phyloP scores from a whole-genome alignment of 2,113 vertebrate genomes.

The Tragulus kanchil region DNA sequence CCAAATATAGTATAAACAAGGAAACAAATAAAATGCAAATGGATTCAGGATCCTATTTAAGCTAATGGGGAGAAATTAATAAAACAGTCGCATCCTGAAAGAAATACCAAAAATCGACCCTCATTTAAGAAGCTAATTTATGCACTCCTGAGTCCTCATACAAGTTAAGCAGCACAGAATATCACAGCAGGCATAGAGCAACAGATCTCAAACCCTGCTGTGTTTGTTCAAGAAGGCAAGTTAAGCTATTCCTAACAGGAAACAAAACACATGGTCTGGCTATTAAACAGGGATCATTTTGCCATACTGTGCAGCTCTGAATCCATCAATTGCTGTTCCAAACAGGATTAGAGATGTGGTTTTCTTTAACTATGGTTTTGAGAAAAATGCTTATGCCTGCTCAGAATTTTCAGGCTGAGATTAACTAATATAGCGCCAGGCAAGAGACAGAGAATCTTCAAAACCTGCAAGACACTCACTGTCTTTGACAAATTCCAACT shows the following conservation, averaged over 20 bases:
- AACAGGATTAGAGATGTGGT: slow-evolving; percentile 76
- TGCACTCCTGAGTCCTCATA: slow-evolving; percentile 78
- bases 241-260: slow-evolving; percentile 83
- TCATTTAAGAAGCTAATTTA: slow-evolving; percentile 82
- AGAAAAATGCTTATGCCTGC: slow-evolving; percentile 67
- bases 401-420: slow-evolving; percentile 59
- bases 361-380: slow-evolving; percentile 78
- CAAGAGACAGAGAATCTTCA: not conserved
- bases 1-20: slow-evolving; percentile 41
- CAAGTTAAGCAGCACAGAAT: slow-evolving; percentile 83
- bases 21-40: slow-evolving; percentile 70
- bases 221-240: slow-evolving; percentile 82
- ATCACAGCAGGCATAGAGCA: slow-evolving; percentile 86
- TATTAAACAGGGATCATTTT: slow-evolving; percentile 81
- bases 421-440: slow-evolving; percentile 65
- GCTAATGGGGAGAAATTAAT: not conserved
- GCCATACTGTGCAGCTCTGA: slow-evolving; percentile 63
- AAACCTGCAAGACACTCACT: not conserved
- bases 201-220: slow-evolving; percentile 86
- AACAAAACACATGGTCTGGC: slow-evolving; percentile 79
- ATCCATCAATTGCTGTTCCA: slow-evolving; percentile 72
- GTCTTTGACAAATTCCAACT: not conserved
- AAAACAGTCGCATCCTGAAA: slow-evolving; percentile 56
- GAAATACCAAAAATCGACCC: slow-evolving; percentile 48
- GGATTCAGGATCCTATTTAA: slow-evolving; percentile 19